Evolutionary conservation across 2,888 invertebrate genomes (phyloP), one percentile per base, ranked within the genome.

Genomic region (Shargacucullia verbasci): DNA sequence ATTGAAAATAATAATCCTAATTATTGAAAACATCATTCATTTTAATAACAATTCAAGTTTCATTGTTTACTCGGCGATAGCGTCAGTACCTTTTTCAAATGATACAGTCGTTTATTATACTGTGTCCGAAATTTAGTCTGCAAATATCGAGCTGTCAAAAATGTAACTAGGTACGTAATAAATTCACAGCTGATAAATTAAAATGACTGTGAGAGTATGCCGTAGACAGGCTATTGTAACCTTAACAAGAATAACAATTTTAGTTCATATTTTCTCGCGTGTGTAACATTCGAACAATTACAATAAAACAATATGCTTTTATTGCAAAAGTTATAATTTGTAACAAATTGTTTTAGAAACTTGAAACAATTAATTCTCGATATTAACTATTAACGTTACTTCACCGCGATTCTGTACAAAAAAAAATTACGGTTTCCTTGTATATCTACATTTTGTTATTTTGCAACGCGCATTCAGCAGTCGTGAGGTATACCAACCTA

Each of bases 311-410:
- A 69, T 68, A 66, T 54, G 61, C 12, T 13, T 37, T 29, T 54
- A 67, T 69, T 69, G 44, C 69, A 44, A 62, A 71, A 65, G 54
- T 61, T 61, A 7, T 50, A 49, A 67, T 49, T 60, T 55, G 45
- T 67, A 60, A 57, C 69, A 60, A 69, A 71, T 65, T 50, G 55
- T 71, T 68, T 73, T 68, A 59, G 57, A 61, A 73, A 68, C 50
- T 34, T 27, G 38, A 46, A 59, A 45, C 71, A 48, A 59, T 44
- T 38, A 52, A 33, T 35, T 56, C 13, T 43, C 29, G 13, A 29
- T 27, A 31, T n/a, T 37, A 20, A 20, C n/a, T 33, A 39, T n/a
- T 39, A 11, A 7, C 15, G 40, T 34, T 25, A 65, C 44, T 59
- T 47, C 43, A 47, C 33, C 39, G 25, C 38, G 7, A 13, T 47